Percentiles rank a stretch among this genome's conserved stretches.
These are phyloP conservation scores for Grammomys surdaster DNA, from an alignment of 2,113 vertebrate species.

Conservation along the genomic window DNA sequence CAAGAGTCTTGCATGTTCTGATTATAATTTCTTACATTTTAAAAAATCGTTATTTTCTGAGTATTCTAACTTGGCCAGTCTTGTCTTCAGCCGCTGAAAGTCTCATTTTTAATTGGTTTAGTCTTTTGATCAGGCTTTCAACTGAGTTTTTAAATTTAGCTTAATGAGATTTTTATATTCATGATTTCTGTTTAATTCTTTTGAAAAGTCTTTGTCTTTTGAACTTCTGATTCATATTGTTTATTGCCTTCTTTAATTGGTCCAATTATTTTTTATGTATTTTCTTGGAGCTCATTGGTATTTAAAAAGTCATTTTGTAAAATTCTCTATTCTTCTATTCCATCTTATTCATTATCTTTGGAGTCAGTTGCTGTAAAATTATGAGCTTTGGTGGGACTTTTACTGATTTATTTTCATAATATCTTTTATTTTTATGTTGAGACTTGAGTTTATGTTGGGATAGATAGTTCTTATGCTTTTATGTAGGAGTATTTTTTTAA, in stretches of 20 bases:
- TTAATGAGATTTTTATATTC: not conserved
- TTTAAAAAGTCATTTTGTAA: constrained; percentile 25
- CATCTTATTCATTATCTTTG: not conserved
- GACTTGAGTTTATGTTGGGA: not conserved
- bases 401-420: not conserved
- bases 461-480: not conserved
- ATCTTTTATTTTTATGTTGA: not conserved
- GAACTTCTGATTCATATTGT: not conserved
- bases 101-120: not conserved
- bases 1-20: not conserved
- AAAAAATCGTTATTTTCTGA: not conserved
- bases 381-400: not conserved
- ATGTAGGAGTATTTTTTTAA: not conserved
- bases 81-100: not conserved
- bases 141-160: not conserved
- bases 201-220: not conserved
- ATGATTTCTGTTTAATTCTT: constrained; percentile 4
- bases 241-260: not conserved
- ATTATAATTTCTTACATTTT: not conserved
- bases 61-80: not conserved
- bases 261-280: constrained; percentile 16
- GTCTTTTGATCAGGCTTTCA: not conserved
- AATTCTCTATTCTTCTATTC: not conserved
- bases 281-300: not conserved
- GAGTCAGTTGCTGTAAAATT: not conserved